A percentile compares a stretch with the other conserved stretches of the same genome.
These are phyloP conservation scores for Hoplodrina blanda DNA, from an alignment of 2,888 invertebrate genomes.

Conservation along the genomic window DNA sequence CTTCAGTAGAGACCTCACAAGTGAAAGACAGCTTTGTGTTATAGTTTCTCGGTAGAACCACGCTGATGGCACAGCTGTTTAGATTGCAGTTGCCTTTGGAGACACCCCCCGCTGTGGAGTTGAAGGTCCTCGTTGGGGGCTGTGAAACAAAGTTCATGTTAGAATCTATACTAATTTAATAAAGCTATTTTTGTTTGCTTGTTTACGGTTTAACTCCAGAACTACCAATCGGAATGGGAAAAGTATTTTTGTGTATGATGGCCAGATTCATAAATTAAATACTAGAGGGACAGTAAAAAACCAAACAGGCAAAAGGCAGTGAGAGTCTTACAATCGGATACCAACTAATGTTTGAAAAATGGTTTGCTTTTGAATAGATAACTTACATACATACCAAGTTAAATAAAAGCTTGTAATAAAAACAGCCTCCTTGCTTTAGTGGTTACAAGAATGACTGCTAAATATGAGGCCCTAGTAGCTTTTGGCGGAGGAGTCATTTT, in stretches of 20 bases:
- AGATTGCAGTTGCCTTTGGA: slow-evolving; percentile 77
- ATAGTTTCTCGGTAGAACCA: slow-evolving; percentile 78
- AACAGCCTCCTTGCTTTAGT: neutral
- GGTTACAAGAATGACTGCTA: neutral
- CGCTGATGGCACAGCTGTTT: slow-evolving; percentile 82
- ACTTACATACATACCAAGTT: too few species aligned
- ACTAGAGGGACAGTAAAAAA: too few species aligned
- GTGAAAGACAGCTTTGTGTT: slow-evolving; percentile 83
- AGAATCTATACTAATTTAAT: neutral
- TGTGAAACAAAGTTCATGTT: slow-evolving; percentile 54
- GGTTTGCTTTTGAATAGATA: too few species aligned
- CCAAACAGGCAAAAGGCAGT: too few species aligned
- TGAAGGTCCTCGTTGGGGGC: slow-evolving; percentile 85
- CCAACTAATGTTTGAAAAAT: too few species aligned
- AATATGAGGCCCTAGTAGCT: neutral
- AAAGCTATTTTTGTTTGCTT: too few species aligned
- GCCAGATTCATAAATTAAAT: too few species aligned
- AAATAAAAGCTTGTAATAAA: neutral
- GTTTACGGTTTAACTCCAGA: too few species aligned
- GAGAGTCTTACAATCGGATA: too few species aligned
- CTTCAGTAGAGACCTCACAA: slow-evolving; percentile 86
- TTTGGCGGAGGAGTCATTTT: neutral
- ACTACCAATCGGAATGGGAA: too few species aligned
- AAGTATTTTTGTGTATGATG: neutral
- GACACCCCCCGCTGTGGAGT: slow-evolving; percentile 78